Conservation (phyloP, 2,888 invertebrate genomes). For the Megamerina dolium region DNA sequence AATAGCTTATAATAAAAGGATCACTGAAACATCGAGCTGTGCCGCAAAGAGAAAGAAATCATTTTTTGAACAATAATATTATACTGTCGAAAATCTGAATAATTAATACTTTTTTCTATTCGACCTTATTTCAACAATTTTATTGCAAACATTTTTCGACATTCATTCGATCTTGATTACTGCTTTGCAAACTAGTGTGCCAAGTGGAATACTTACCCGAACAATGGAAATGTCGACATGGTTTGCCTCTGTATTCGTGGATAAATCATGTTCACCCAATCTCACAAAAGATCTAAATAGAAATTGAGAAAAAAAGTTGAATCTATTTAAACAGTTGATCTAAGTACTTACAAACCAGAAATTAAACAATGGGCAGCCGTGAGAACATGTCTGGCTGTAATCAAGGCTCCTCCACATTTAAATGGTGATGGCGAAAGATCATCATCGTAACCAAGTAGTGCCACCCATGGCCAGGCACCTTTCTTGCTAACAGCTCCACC, state of each 20-base stretch:
- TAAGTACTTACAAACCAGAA: constrained; percentile 40
- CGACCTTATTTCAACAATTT: too few relatives aligned
- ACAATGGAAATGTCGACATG: constrained; percentile 57
- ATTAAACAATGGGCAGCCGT: constrained; percentile 53
- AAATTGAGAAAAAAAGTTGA: neutral
- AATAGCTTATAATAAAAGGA: too few relatives aligned
- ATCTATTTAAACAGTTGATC: too few relatives aligned
- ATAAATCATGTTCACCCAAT: constrained; percentile 72
- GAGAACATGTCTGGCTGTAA: constrained; percentile 58
- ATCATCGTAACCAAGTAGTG: constrained; percentile 62
- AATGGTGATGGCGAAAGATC: constrained; percentile 43
- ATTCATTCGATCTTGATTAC: too few relatives aligned
- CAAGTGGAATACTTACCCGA: constrained; percentile 39
- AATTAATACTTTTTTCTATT: too few relatives aligned
- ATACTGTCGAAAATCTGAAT: too few relatives aligned
- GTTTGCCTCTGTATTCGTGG: constrained; percentile 55
- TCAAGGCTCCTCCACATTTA: constrained; percentile 53
- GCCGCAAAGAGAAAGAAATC: too few relatives aligned
- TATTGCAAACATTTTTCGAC: too few relatives aligned
- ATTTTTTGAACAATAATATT: too few relatives aligned
- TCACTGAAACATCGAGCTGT: too few relatives aligned
- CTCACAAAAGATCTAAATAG: constrained; percentile 52
- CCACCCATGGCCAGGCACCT: constrained; percentile 78
- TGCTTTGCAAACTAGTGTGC: too few relatives aligned
- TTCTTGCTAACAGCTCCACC: constrained; percentile 63